Conservation (phyloP, 2,797 vertebrate species). For the Sciaenops ocellatus region DNA sequence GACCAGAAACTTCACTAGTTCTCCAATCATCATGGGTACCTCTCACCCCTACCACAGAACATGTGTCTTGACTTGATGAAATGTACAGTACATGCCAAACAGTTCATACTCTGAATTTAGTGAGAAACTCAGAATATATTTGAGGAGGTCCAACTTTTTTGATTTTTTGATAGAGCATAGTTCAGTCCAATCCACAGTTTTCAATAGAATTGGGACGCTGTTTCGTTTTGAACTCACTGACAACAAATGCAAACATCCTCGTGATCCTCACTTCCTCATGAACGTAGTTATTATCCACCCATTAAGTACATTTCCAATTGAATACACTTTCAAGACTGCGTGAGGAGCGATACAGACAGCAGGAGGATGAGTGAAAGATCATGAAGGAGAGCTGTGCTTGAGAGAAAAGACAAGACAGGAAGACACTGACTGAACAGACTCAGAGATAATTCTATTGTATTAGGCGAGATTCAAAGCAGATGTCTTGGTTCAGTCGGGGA, state of each 20-base stretch:
- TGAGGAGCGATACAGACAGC: slow-evolving; percentile 6
- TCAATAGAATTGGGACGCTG: no score
- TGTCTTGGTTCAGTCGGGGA: slow-evolving; percentile 66
- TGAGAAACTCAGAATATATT: neutral
- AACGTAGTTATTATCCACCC: neutral
- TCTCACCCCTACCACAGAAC: no score
- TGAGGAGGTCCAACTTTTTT: no score
- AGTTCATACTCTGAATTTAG: neutral
- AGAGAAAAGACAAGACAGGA: slow-evolving; percentile 36
- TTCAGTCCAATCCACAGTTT: neutral
- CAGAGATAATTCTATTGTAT: slow-evolving; percentile 63
- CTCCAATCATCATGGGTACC: no score
- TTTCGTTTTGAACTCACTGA: neutral
- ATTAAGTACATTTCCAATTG: neutral
- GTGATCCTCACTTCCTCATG: neutral
- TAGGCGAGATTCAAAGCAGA: slow-evolving; percentile 70
- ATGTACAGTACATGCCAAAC: slow-evolving; percentile 12
- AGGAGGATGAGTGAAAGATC: slow-evolving; percentile 17
- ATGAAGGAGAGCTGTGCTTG: slow-evolving; percentile 8
- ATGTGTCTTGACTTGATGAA: neutral
- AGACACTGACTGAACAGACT: slow-evolving; percentile 44
- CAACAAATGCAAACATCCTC: neutral
- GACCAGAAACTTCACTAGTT: neutral
- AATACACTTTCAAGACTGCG: neutral
- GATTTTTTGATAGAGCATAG: neutral